Conservation (phyloP, 2,797 vertebrate species). For the Myotis daubentonii region DNA sequence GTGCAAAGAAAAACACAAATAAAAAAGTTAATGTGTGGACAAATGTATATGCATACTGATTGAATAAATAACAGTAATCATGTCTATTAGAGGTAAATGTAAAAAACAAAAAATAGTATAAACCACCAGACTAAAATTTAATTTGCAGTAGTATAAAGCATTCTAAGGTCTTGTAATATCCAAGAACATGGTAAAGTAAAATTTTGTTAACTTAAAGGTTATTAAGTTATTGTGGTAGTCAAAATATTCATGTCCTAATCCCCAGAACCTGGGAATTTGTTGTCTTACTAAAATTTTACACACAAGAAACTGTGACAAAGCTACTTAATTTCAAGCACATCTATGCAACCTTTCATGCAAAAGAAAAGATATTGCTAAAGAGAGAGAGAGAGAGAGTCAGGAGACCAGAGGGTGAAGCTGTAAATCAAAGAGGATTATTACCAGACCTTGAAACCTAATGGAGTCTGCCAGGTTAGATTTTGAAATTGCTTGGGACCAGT, state of each 20-base stretch:
- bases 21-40: background rate
- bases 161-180: background rate
- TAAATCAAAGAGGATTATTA: background rate
- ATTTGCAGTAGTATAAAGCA: background rate
- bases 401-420: background rate
- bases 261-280: background rate
- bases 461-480: background rate
- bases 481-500: background rate
- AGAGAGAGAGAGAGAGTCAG: background rate
- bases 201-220: background rate
- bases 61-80: background rate
- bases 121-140: background rate
- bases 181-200: background rate
- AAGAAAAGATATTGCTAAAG: background rate
- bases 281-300: background rate
- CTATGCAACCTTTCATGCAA: background rate
- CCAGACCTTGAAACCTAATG: background rate
- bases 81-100: background rate
- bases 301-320: background rate
- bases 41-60: background rate
- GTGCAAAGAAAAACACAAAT: background rate
- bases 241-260: background rate
- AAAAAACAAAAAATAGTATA: background rate
- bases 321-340: background rate
- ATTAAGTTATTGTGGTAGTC: background rate